Percentiles rank a stretch among this genome's conserved stretches.
phyloP scores from a whole-genome alignment of 2,113 vertebrate species.

The Calidris pygmaea region DNA sequence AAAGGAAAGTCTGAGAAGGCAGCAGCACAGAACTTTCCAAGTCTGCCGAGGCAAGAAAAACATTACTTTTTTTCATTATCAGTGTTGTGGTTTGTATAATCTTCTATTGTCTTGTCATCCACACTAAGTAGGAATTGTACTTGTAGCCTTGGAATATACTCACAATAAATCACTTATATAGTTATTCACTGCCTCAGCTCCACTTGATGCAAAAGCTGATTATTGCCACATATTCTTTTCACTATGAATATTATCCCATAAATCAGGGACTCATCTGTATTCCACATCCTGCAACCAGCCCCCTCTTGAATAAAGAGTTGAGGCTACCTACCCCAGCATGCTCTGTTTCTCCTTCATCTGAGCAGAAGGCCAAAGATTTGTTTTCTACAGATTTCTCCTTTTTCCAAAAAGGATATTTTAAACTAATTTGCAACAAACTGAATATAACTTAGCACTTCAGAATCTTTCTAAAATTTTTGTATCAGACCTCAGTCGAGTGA shows the following conservation, averaged over 20 bases:
- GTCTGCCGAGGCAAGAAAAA: conserved; percentile 57
- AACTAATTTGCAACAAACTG: not conserved
- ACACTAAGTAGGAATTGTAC: not conserved
- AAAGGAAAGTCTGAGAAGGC: conserved; percentile 59
- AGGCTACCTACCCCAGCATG: not conserved
- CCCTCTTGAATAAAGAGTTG: not conserved
- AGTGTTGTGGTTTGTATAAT: conserved; percentile 54
- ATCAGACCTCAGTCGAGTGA: not conserved
- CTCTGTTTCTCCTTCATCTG: conserved; percentile 58
- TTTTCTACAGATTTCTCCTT: not conserved
- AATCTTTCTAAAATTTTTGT: not conserved
- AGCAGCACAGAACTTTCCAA: conserved; percentile 53
- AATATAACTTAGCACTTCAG: not conserved
- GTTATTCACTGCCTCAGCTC: conserved; percentile 6
- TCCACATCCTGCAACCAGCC: not conserved
- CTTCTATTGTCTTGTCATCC: conserved; percentile 65
- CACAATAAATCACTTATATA: not conserved
- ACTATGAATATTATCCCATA: not conserved
- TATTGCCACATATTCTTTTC: conserved; percentile 25
- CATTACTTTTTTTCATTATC: conserved; percentile 48
- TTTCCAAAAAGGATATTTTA: not conserved
- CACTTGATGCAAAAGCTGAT: conserved; percentile 33
- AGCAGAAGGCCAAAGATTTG: conserved; percentile 38
- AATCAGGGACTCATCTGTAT: conserved; percentile 30
- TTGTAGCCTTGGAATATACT: conserved; percentile 16